Conservation (phyloP, 2,888 invertebrate species). For the Mystacides longicornis region DNA sequence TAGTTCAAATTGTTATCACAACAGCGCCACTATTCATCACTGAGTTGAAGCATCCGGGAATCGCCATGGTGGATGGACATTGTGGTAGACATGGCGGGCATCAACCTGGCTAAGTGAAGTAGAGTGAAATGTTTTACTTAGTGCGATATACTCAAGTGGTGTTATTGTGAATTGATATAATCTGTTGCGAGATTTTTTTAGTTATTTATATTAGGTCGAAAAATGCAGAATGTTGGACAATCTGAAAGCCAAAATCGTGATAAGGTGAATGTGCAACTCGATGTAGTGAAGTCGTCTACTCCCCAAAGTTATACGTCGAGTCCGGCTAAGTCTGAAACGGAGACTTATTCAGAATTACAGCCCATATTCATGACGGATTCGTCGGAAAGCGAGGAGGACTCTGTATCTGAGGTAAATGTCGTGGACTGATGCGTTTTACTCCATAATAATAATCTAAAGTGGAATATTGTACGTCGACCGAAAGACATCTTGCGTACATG, state of each 20-base stretch:
- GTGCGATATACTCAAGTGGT: conserved; percentile 50
- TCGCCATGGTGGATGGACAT: conserved; percentile 66
- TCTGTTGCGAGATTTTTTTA: conserved; percentile 19
- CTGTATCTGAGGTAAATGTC: conserved; percentile 84
- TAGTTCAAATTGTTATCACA: conserved; percentile 13
- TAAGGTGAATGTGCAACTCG: conserved; percentile 68
- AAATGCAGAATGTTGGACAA: conserved; percentile 90
- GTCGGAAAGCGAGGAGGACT: conserved; percentile 94
- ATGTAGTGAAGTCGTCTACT: conserved; percentile 64
- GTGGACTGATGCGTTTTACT: conserved; percentile 49
- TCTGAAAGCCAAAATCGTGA: conserved; percentile 77
- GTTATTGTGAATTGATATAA: conserved; percentile 47
- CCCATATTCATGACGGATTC: conserved; percentile 88
- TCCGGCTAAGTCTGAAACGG: conserved; percentile 79
- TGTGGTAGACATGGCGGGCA: conserved; percentile 69
- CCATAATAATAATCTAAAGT: conserved; percentile 44
- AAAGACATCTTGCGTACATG: conserved; percentile 60
- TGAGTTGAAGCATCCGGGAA: conserved; percentile 25
- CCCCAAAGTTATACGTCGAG: conserved; percentile 79
- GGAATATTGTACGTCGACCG: conserved; percentile 49
- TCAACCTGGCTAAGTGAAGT: conserved; percentile 61
- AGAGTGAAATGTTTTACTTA: conserved; percentile 51
- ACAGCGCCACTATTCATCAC: conserved; percentile 9
- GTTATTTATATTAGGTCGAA: conserved; percentile 50
- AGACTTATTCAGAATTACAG: conserved; percentile 77